Evolutionary conservation across 2,888 invertebrate genomes (phyloP).

Genomic region (Rhagophthalmus giganteus): DNA sequence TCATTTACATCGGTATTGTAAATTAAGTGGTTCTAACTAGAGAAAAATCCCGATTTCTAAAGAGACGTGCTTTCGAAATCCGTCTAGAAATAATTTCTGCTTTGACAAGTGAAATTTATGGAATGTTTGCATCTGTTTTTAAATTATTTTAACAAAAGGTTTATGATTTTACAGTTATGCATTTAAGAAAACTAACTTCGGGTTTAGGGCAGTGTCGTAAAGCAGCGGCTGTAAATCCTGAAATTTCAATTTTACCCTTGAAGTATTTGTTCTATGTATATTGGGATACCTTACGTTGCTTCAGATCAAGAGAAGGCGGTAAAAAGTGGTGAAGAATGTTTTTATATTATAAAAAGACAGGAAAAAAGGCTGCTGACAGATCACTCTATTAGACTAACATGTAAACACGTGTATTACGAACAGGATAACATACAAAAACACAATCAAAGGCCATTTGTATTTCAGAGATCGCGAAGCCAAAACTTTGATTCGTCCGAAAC

Average conservation of each 20-base stretch:
- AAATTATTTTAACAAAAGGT: slow-evolving; percentile 5
- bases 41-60: no score
- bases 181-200: not conserved
- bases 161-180: not conserved
- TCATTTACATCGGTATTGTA: no score
- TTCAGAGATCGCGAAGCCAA: slow-evolving; percentile 15
- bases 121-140: slow-evolving; percentile 5
- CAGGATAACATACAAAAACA: slow-evolving; percentile 20
- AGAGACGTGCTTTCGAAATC: not conserved
- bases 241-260: not conserved
- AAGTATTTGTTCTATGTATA: no score
- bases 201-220: no score
- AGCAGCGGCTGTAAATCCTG: slow-evolving; percentile 2
- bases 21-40: no score
- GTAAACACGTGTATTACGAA: slow-evolving; percentile 25
- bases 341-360: not conserved
- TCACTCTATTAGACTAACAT: slow-evolving; percentile 22
- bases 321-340: not conserved
- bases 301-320: not conserved
- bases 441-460: slow-evolving; percentile 21
- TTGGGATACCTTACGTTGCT: no score
- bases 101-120: not conserved
- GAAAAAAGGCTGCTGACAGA: slow-evolving; percentile 17
- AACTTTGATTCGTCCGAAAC: slow-evolving; percentile 9
- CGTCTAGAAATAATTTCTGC: not conserved